Evolutionary conservation across 2,113 vertebrate genomes (phyloP), one percentile per base, ranked within the genome.

Genomic region (Macquaria ambigua): DNA sequence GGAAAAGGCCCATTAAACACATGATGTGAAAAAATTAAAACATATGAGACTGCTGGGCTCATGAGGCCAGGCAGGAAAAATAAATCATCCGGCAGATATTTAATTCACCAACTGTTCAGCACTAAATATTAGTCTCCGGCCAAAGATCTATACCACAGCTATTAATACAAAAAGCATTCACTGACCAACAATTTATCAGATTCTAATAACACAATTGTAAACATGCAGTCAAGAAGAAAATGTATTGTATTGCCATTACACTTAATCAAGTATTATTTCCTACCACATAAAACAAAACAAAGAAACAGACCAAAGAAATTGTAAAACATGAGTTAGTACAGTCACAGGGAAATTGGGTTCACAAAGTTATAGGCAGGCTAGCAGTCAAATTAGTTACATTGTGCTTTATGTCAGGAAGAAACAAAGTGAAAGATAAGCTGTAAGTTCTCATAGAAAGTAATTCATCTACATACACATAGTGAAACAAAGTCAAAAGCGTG

Each of bases 131-230:
- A 80, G 34, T 84, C 74, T 86, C 39, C 5, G 18, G 63, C 62
- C 79, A 39, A 69, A 83, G 53, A 72, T 7, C 39, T 6, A 3
- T 34, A 74, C 61, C 83, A 80, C 62, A 68, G 43, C 85, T 67
- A 90, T 93, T 90, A 84, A 85, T 85, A 88, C 69, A 88, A 87
- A 87, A 34, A 15, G 14, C 83, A 87, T 93, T 92, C 87, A 91
- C 83, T 84, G 86, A 87, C 86, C 80, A 87, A 90, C 90, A 90
- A 85, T 52, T 37, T 52, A 81, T 46, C 41, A 67, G 21, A 58
- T 48, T 58, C 9, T 73, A 56, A 34, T 8, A 52, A 80, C 12
- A 55, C 41, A 81, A 48, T 7, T 15, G 39, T 62, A 62, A 70
- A 75, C 7, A 52, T 16, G 8, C n/a, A 37, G 28, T 21, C 25